Conservation (phyloP, 2,797 vertebrate genomes). For the Adrianichthys oophorus region DNA sequence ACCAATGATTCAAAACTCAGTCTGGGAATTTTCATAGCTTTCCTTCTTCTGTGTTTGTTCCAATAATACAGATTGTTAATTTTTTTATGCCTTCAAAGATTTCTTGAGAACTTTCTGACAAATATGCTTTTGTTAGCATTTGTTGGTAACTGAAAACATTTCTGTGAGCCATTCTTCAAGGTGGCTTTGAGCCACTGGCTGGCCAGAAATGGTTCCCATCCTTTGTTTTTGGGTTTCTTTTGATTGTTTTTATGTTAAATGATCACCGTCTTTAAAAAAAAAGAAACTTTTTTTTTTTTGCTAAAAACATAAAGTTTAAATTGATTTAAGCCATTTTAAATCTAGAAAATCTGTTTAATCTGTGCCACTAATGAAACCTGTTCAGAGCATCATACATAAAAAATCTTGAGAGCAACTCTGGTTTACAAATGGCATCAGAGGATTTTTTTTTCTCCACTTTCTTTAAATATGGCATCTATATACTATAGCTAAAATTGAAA, state of each 20-base stretch:
- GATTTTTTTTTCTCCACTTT: constrained; percentile 6
- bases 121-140: background rate
- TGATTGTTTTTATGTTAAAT: too few relatives aligned
- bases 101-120: constrained; percentile 7
- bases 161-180: constrained; percentile 6
- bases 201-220: constrained; percentile 11
- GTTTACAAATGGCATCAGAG: constrained; percentile 3
- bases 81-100: background rate
- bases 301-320: too few relatives aligned
- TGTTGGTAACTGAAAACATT: background rate
- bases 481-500: too few relatives aligned
- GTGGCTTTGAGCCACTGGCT: constrained; percentile 14
- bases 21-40: constrained; percentile 10
- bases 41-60: constrained; percentile 3
- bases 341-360: too few relatives aligned
- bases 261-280: too few relatives aligned
- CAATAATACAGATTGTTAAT: background rate
- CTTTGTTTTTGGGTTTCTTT: background rate
- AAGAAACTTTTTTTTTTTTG: too few relatives aligned
- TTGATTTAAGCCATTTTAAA: too few relatives aligned
- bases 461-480: background rate
- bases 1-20: constrained; percentile 9
- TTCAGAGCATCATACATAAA: constrained; percentile 11
- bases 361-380: background rate
- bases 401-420: constrained; percentile 8